These are phyloP conservation scores for Cranoglanis bouderius DNA, from an alignment of 2,113 vertebrate genomes.

Conservation along the genomic window DNA sequence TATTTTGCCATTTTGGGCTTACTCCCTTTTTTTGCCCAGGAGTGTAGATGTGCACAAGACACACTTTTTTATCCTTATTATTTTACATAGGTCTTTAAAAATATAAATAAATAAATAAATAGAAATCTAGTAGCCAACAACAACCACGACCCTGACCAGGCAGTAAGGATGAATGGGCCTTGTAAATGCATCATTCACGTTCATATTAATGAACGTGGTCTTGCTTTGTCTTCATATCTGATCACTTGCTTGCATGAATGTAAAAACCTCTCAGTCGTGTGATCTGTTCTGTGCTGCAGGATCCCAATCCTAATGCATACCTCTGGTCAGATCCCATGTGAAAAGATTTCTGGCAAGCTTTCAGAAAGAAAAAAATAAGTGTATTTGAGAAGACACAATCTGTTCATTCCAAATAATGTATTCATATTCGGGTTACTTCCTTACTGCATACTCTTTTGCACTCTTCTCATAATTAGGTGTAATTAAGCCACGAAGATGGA, in stretches of 20 bases:
- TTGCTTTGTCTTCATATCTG: neutral
- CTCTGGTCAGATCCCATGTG: neutral
- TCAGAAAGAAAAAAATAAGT: too few relatives aligned
- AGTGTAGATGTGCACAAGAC: too few relatives aligned
- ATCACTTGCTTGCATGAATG: neutral
- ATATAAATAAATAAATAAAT: too few relatives aligned
- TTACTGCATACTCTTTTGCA: neutral
- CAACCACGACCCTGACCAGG: neutral
- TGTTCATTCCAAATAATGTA: neutral
- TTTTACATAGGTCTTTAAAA: neutral
- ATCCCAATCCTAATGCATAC: neutral
- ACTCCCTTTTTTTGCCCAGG: too few relatives aligned
- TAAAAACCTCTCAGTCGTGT: neutral
- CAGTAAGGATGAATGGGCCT: neutral
- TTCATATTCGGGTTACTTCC: neutral
- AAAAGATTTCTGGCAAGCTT: neutral
- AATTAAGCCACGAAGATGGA: neutral
- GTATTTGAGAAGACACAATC: neutral
- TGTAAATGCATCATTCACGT: neutral
- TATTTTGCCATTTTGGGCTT: too few relatives aligned
- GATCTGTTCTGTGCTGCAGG: neutral
- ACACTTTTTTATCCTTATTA: neutral
- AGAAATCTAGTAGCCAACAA: neutral
- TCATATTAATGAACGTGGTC: neutral
- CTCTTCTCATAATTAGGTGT: conserved; percentile 3